Evolutionary conservation across 2,888 invertebrate species (phyloP), one percentile per base, ranked within the genome.

Genomic region (Epirrhoe tristata): DNA sequence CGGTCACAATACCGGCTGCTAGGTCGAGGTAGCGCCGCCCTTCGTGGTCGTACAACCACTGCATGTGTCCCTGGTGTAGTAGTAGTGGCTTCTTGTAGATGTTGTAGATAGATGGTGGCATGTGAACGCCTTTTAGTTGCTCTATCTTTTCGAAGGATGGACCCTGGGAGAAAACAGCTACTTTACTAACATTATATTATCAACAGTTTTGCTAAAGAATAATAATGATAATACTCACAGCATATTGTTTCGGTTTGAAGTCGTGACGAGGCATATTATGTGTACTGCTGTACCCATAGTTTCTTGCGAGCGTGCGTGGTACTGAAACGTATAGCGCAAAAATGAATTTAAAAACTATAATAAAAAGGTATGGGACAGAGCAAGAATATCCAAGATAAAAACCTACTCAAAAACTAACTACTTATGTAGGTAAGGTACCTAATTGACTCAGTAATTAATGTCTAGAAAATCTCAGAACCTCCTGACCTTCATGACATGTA

Each of bases 1-100:
- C 98, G 0, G 99, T 99, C 14, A 98, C 99, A 77, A 99, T 99
- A 6, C 99, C 99, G 5, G 96, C 99, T 84, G 98, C 98, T 94
- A 99, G 95, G 87, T 99, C 99, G 73, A 99, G 94, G 87, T 99
- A 99, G 77, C 98, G 94, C 72, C 94, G 95, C 4, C 98, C 98
- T 61, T 95, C 94, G 72, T 97, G 95, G 87, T 99, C 99, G 88
- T 95, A 99, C 5, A 99, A 88, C 97, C 97, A 99, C 88, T 99
- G 99, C 96, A 97, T 98, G 81, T 96, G 94, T 0, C 98, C 99
- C 80, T 97, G 97, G 81, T 97, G 96, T 0, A 99, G 92, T 6
- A 98, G 93, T 51, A 99, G 79, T 0, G 99, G 99, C 70, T 96
- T 95, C 82, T 96, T 96, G 90, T 98, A 99, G 77, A 96, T 95